Evolutionary conservation across 2,113 vertebrate genomes (phyloP).

Genomic region (Gallinago jamesoni): DNA sequence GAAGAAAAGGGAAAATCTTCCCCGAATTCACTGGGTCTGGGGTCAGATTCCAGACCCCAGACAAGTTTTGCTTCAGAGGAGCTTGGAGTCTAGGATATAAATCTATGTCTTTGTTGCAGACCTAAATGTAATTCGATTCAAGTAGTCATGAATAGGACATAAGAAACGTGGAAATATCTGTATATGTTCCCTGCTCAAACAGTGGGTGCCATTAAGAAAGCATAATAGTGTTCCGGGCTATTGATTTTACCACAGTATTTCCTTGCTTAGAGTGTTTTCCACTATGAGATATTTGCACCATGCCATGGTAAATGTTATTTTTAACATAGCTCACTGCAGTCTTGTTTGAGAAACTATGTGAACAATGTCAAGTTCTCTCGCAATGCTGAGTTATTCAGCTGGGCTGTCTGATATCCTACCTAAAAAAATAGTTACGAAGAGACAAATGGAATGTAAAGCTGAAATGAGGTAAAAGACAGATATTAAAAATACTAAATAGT

Average conservation of each 20-base stretch:
- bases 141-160: background rate
- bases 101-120: background rate
- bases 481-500: background rate
- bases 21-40: background rate
- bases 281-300: background rate
- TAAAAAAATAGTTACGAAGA: background rate
- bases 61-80: background rate
- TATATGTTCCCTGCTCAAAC: background rate
- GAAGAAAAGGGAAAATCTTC: background rate
- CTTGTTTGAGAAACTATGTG: conserved; percentile 13
- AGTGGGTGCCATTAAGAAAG: conserved; percentile 30
- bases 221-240: background rate
- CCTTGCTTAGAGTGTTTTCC: conserved; percentile 44
- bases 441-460: background rate
- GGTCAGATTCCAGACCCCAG: background rate
- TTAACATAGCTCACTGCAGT: conserved; percentile 2
- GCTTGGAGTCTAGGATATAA: background rate
- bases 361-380: background rate
- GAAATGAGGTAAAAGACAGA: background rate
- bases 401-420: background rate
- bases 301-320: conserved; percentile 41
- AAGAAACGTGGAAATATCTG: conserved; percentile 9
- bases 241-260: conserved; percentile 63
- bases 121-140: conserved; percentile 13
- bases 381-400: background rate